Conservation (phyloP, 2,888 invertebrate species). For the Omphaloscelis lunosa region DNA sequence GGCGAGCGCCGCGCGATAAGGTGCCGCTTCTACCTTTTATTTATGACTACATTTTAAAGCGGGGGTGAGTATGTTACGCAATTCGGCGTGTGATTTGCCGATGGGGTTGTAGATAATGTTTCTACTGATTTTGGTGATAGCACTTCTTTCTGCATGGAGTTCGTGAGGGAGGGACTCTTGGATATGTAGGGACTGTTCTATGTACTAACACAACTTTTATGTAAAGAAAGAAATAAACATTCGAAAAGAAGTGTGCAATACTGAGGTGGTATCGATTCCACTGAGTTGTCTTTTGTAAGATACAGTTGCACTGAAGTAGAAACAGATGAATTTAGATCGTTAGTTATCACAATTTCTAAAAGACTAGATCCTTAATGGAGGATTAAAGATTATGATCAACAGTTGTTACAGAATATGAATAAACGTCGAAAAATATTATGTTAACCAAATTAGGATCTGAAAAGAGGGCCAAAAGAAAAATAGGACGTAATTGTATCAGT, state of each 20-base stretch:
- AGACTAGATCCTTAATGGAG: too few relatives aligned
- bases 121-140: constrained; percentile 68
- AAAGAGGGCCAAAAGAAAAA: background rate
- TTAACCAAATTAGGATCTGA: background rate
- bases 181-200: constrained; percentile 26
- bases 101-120: constrained; percentile 69
- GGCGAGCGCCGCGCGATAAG: constrained; percentile 81
- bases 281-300: background rate
- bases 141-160: constrained; percentile 66
- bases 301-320: background rate
- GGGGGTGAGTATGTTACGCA: constrained; percentile 85
- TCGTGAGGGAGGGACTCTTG: constrained; percentile 64
- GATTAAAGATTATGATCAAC: too few relatives aligned
- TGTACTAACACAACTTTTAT: constrained; percentile 26
- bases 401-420: background rate
- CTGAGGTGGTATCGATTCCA: constrained; percentile 25
- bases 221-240: constrained; percentile 21
- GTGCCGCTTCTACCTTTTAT: constrained; percentile 87
- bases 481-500: background rate
- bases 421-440: background rate
- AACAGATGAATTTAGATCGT: background rate
- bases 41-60: constrained; percentile 90
- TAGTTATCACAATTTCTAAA: background rate
- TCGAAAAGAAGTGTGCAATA: background rate
- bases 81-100: constrained; percentile 79